Percentiles rank a stretch among this genome's conserved stretches.
Conservation (phyloP, 1,140 invertebrate genomes). For the Calosoma granatense region DNA sequence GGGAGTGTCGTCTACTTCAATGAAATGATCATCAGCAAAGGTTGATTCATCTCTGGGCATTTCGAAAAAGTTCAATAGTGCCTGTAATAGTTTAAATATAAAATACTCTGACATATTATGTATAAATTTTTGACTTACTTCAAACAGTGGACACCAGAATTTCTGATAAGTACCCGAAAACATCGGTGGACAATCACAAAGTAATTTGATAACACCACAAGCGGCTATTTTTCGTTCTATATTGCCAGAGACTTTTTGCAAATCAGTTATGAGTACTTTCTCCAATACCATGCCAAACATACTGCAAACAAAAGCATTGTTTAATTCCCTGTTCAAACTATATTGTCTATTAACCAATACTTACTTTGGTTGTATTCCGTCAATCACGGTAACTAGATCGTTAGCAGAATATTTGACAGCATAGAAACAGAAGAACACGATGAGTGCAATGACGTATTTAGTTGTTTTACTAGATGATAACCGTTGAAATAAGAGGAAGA, state of each 20-base stretch:
- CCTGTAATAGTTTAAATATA: constrained; percentile 50
- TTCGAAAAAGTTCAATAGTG: constrained; percentile 79
- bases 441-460: constrained; percentile 80
- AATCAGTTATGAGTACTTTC: constrained; percentile 72
- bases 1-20: constrained; percentile 74
- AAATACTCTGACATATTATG: constrained; percentile 18
- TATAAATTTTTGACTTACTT: constrained; percentile 38
- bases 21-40: constrained; percentile 75
- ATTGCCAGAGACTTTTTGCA: constrained; percentile 73
- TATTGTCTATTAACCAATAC: too few relatives aligned
- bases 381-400: constrained; percentile 64
- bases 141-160: constrained; percentile 50
- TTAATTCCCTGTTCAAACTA: too few relatives aligned
- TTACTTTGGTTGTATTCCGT: constrained; percentile 78
- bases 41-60: constrained; percentile 70
- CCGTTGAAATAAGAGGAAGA: constrained; percentile 83
- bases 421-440: constrained; percentile 85
- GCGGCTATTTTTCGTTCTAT: constrained; percentile 82
- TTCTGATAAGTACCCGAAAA: constrained; percentile 51
- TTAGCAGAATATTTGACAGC: constrained; percentile 65
- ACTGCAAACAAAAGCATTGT: constrained; percentile 39
- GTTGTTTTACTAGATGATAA: constrained; percentile 87
- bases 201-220: constrained; percentile 75
- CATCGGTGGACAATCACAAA: constrained; percentile 64
- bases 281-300: constrained; percentile 95